These are phyloP conservation scores for Mesitornis unicolor DNA, from an alignment of 2,113 vertebrate genomes.

Conservation along the genomic window DNA sequence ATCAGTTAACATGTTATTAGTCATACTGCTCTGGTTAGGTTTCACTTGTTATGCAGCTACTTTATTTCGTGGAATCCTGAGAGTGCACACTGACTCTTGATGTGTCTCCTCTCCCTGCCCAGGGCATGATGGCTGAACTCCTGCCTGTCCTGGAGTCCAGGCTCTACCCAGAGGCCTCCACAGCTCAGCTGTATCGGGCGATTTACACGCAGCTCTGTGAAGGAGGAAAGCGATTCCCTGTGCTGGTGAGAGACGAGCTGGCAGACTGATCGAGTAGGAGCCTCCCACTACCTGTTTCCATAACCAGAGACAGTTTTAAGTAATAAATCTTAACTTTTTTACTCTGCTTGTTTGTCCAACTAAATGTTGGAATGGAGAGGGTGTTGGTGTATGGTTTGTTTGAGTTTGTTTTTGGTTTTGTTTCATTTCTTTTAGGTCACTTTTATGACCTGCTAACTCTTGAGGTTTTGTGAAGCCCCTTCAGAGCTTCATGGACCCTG, in stretches of 20 bases:
- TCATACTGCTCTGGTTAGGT: background rate
- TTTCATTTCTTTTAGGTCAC: background rate
- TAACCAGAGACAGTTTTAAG: background rate
- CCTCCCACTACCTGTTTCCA: background rate
- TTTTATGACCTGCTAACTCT: background rate
- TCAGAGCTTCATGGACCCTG: background rate
- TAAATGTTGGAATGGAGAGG: background rate
- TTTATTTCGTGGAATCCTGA: background rate
- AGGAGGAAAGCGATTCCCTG: conserved; percentile 80
- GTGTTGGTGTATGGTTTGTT: no score
- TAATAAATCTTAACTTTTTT: conserved; percentile 14
- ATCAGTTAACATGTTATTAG: background rate
- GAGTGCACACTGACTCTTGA: background rate
- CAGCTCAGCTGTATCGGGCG: conserved; percentile 69
- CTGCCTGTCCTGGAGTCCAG: conserved; percentile 66
- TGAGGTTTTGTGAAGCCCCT: background rate
- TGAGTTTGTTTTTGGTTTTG: no score
- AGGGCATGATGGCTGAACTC: conserved; percentile 82
- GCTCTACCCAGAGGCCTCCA: background rate
- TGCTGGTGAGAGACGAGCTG: conserved; percentile 81
- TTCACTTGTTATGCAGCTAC: background rate
- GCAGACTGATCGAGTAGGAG: conserved; percentile 33
- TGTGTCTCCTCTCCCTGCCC: background rate
- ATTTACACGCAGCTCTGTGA: conserved; percentile 84
- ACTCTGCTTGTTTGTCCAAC: background rate